Conservation (phyloP, 2,113 vertebrate genomes). For the Choloepus hoffmanni region DNA sequence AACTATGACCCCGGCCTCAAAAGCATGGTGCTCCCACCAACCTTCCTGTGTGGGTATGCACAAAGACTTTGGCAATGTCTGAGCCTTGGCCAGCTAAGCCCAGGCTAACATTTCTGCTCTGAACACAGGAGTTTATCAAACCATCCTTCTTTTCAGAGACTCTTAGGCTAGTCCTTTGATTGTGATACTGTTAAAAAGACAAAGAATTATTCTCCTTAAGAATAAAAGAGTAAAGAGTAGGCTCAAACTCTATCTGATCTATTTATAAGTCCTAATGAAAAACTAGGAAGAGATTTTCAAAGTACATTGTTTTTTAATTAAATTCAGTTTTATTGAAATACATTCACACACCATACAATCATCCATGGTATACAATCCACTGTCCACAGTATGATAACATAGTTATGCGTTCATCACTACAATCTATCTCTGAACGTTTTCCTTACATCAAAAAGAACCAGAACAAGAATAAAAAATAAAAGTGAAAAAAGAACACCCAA, state of each 20-base stretch:
- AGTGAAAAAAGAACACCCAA: too few species aligned
- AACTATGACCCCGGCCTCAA: background rate
- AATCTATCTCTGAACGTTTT: too few species aligned
- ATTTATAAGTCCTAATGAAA: background rate
- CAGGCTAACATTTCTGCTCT: background rate
- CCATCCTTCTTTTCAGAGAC: background rate
- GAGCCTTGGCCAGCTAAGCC: background rate
- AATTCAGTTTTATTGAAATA: too few species aligned
- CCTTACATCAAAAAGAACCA: too few species aligned
- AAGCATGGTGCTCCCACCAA: background rate
- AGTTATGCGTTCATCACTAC: too few species aligned
- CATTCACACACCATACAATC: too few species aligned
- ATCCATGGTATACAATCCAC: too few species aligned
- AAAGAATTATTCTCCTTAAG: background rate
- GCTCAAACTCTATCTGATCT: background rate
- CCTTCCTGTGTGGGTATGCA: background rate
- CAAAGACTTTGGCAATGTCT: background rate
- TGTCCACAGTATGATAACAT: too few species aligned
- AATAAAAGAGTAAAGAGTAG: background rate
- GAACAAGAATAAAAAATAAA: too few species aligned
- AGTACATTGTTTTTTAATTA: background rate
- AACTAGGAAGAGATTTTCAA: constrained; percentile 33
- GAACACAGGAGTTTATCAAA: background rate
- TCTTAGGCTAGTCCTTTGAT: background rate
- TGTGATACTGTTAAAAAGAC: background rate